These are phyloP conservation scores for Phrynocephalus guinanensis DNA, from an alignment of 2,797 vertebrate species.

Conservation along the genomic window DNA sequence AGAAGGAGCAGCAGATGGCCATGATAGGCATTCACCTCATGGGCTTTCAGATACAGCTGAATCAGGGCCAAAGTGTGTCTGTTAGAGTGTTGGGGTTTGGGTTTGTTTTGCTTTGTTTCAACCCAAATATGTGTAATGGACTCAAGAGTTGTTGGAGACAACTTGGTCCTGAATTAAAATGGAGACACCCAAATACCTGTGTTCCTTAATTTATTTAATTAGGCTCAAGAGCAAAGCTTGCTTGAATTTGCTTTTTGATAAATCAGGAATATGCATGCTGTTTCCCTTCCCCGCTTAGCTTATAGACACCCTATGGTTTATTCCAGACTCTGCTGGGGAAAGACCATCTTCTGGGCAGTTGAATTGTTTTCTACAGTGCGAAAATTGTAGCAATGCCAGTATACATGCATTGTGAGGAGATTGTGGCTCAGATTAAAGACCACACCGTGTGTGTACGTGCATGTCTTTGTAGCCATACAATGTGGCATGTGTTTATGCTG, in stretches of 20 bases:
- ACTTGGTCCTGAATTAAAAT: not conserved
- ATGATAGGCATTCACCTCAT: not conserved
- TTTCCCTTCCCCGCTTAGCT: not conserved
- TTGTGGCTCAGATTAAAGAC: conserved; percentile 16
- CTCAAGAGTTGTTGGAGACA: not conserved
- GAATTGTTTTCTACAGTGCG: conserved; percentile 11
- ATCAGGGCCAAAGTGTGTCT: not conserved
- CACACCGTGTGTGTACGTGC: not conserved
- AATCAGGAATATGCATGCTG: not conserved
- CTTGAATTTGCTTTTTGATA: not conserved
- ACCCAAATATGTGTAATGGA: not conserved
- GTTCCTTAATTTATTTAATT: not conserved
- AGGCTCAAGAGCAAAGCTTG: not conserved
- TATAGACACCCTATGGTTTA: not conserved
- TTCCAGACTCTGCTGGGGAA: not conserved
- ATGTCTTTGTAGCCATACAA: conserved; percentile 9
- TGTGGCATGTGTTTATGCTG: conserved; percentile 42
- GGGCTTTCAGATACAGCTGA: not conserved
- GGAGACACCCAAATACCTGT: not conserved
- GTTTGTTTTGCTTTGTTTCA: no score
- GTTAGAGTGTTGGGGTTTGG: not conserved
- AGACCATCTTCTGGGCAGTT: conserved; percentile 29
- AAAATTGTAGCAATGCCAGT: conserved; percentile 24
- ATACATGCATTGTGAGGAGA: conserved; percentile 25
- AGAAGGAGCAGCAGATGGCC: not conserved